Base-by-base conservation (phyloP, 2,797 vertebrate species). In the Zalophus californianus region DNA sequence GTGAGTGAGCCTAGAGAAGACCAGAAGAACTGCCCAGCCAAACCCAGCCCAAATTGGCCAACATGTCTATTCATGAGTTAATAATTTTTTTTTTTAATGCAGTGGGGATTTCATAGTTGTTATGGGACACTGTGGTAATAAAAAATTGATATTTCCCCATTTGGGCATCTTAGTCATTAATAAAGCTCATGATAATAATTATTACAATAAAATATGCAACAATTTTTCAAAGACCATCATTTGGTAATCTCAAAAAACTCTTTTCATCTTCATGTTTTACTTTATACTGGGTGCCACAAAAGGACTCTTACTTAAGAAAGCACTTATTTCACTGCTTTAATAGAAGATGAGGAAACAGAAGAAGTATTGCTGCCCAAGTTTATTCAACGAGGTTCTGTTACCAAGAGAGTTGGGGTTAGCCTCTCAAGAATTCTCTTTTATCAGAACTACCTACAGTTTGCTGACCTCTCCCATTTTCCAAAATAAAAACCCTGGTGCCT, bases 401-500 rank as follows among this genome's bases (percentile, higher is more conserved):
- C 38, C 48, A 48, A 68, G 64, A 93, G 32, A 85, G 32, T 3
- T 73, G 41, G 21, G n/a, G 41, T 72, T 10, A 48, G 60, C 38
- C 80, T 72, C 62, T 88, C 60, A 70, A 78, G 60, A 94, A 82
- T 75, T 86, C 6, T 85, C 48, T 75, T 77, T 87, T 38, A 11
- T 62, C 38, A 90, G 86, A 87, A 64, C 62, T 48, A 13, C 35
- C 11, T 35, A 38, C 27, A 75, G 25, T 75, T 94, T 91, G 58
- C 50, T 56, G 62, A 80, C 82, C 41, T 79, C 52, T 83, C 54
- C 54, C 7, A 25, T 78, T 88, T 97, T 86, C 85, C 80, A 60
- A 93, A 94, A 88, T 56, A 35, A 96, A 96, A 93, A 52, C 62
- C 44, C 20, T 82, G 66, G 27, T 89, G 97, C 92, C 88, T 96